phyloP scores from a whole-genome alignment of 2,797 vertebrate species.

The Rallus crepitans region DNA sequence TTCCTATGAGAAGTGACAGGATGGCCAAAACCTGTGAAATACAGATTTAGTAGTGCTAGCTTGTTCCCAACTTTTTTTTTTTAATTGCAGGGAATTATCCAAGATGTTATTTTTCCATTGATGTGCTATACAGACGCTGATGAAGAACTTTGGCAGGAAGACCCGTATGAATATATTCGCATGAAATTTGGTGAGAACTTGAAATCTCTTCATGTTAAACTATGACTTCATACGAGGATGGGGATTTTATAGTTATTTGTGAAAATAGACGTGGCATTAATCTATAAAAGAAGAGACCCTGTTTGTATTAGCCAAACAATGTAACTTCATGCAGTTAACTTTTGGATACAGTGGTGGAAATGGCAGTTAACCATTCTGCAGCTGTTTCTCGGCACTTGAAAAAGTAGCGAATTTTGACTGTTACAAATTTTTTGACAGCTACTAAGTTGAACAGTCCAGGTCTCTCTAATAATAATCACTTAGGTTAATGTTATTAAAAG shows the following conservation, averaged over 20 bases:
- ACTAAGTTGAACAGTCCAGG: neutral
- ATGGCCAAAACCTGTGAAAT: neutral
- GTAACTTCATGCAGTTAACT: neutral
- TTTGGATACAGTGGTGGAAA: neutral
- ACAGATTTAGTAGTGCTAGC: neutral
- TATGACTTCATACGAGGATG: fast-evolving
- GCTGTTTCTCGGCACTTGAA: neutral
- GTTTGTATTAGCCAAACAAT: neutral
- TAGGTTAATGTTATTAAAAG: neutral
- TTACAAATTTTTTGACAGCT: neutral
- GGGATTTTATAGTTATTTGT: neutral
- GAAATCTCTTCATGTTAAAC: neutral
- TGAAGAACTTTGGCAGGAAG: slow-evolving; percentile 98
- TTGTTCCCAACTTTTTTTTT: neutral
- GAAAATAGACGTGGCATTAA: neutral
- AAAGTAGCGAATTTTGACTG: neutral
- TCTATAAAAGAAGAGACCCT: neutral
- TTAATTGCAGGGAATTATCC: slow-evolving; percentile 92
- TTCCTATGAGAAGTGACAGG: neutral
- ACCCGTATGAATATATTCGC: slow-evolving; percentile 99
- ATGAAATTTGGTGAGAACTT: slow-evolving; percentile 95
- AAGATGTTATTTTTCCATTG: slow-evolving; percentile 99
- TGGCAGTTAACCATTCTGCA: neutral
- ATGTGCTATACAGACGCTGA: slow-evolving; percentile 99
- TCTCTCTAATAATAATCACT: neutral